Base-by-base conservation (phyloP, 1,140 invertebrate genomes). In the Brachionus sp. region DNA sequence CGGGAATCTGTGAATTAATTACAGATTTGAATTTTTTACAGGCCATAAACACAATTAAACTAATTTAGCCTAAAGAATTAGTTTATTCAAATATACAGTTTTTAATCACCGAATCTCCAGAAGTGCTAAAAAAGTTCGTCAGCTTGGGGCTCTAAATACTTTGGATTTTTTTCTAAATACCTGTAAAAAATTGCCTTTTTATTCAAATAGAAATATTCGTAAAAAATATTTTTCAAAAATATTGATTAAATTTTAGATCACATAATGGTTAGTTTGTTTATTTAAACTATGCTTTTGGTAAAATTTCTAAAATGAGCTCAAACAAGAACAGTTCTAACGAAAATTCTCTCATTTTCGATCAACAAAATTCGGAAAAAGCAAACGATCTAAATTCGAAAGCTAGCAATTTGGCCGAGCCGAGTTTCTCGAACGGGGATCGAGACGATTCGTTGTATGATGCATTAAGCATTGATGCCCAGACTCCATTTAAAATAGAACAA, bases 371-470 rank as follows among this genome's bases (percentile, higher is more conserved):
- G 2, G 39, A 75, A 46, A 35, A 46, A 73, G 37, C 19, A 75
- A 50, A 46, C 16, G 44, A 16, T 4, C 5, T 75, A 23, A 75
- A 75, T n/a, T 75, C 70, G 6, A 46, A 39, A 44, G 25, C 25
- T 3, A 75, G 42, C 44, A 75, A 75, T 46, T 19, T 46, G 23
- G 70, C 42, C 37, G 70, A 70, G 37, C 66, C 66, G 39, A 70
- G 66, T 70, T 75, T 46, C 44, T 75, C 70, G 19, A 75, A 44
- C 10, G n/a, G 44, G 10, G 70, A 75, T 46, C 46, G 46, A 25
- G 77, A 80, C n/a, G 77, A 80, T 13, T 80, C 77, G 10, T 66
- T 80, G 7, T 39, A 80, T 35, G 77, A 80, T 25, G 77, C 62
- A 37, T 57, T 80, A 39, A 80, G 77, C 39, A n/a, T 80, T 25